phyloP scores from a whole-genome alignment of 2,797 vertebrate species.

The Ataeniobius toweri region DNA sequence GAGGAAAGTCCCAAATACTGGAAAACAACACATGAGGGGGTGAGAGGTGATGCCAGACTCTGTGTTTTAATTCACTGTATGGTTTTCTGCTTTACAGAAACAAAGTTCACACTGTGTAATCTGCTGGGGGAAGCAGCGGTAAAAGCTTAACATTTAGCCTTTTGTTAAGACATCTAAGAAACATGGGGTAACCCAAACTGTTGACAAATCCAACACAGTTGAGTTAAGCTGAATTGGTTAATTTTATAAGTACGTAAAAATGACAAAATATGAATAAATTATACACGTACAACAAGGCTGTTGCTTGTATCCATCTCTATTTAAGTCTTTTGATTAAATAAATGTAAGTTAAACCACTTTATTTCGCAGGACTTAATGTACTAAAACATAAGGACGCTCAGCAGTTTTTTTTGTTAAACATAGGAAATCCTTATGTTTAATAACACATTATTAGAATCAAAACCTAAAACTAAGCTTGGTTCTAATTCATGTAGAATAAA shows the following conservation, averaged over 20 bases:
- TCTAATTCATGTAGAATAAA: neutral
- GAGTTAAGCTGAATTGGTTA: neutral
- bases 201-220: neutral
- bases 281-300: neutral
- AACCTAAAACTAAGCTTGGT: neutral
- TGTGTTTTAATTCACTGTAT: slow-evolving; percentile 2
- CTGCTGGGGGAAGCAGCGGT: slow-evolving; percentile 1
- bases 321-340: neutral
- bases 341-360: neutral
- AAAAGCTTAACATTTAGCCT: slow-evolving; percentile 10
- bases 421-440: neutral
- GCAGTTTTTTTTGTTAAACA: neutral
- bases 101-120: slow-evolving; percentile 17
- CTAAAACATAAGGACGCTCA: neutral
- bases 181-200: neutral
- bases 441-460: neutral
- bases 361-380: neutral
- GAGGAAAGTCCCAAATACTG: slow-evolving; percentile 63
- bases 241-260: no score
- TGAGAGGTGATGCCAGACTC: slow-evolving; percentile 35
- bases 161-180: neutral
- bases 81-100: slow-evolving; percentile 3
- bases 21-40: slow-evolving; percentile 38
- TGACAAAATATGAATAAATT: neutral
- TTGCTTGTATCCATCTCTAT: neutral